These are phyloP conservation scores for Alloscopus bannaensis DNA, from an alignment of 2,888 invertebrate species.

Conservation along the genomic window DNA sequence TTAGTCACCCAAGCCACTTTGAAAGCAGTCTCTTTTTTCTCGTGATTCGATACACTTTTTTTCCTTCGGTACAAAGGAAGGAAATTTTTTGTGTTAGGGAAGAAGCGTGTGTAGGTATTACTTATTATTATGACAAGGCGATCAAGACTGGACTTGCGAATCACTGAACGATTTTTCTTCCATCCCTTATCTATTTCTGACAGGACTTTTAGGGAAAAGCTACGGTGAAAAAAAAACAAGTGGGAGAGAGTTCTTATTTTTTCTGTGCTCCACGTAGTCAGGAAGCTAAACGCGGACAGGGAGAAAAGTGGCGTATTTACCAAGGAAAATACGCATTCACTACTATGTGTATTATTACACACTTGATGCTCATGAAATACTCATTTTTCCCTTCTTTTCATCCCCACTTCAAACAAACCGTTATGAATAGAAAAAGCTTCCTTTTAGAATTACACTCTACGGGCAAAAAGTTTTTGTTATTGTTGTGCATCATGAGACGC, in stretches of 20 bases:
- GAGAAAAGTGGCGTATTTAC: conserved; percentile 1
- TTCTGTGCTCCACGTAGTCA: conserved; percentile 2
- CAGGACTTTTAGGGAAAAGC: conserved; percentile 68
- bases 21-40: neutral
- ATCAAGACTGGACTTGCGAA: conserved; percentile 54
- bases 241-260: too few species aligned
- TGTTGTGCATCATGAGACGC: too few species aligned
- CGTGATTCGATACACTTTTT: neutral
- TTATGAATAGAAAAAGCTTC: neutral
- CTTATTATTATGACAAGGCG: conserved; percentile 72
- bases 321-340: conserved; percentile 32
- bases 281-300: conserved; percentile 34
- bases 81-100: too few species aligned
- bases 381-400: conserved; percentile 49
- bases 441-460: neutral
- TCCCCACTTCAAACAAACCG: conserved; percentile 1
- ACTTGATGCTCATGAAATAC: conserved; percentile 60
- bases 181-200: conserved; percentile 74
- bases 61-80: conserved; percentile 1
- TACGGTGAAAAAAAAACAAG: conserved; percentile 32
- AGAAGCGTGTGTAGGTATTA: conserved; percentile 62
- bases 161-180: conserved; percentile 73
- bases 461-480: too few species aligned
- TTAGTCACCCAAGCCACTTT: neutral
- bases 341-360: conserved; percentile 56